These are phyloP conservation scores for Phylloscopus collybita DNA, from an alignment of 2,797 vertebrate genomes.

Conservation along the genomic window DNA sequence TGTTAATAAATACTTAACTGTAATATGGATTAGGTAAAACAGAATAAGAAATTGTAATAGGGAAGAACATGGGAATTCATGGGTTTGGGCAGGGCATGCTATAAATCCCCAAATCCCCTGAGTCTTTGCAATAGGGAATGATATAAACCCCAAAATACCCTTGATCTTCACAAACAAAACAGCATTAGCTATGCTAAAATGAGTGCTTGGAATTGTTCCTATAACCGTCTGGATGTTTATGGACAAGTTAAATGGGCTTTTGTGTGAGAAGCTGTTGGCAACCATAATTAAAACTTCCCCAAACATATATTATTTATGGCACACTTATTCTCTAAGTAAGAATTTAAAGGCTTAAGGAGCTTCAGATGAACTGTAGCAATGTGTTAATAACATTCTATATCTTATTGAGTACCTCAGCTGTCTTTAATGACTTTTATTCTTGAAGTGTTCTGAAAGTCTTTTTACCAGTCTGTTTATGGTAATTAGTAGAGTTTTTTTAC, in stretches of 20 bases:
- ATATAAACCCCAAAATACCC: neutral
- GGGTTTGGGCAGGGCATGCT: neutral
- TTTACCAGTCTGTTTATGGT: slow-evolving; percentile 1
- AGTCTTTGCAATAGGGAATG: slow-evolving; percentile 16
- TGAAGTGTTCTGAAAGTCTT: slow-evolving; percentile 36
- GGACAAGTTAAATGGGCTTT: slow-evolving; percentile 3
- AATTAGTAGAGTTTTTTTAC: slow-evolving; percentile 8
- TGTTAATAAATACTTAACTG: slow-evolving; percentile 55
- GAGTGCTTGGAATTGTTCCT: neutral
- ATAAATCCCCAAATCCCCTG: neutral
- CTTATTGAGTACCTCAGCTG: slow-evolving; percentile 33
- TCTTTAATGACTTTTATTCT: slow-evolving; percentile 20
- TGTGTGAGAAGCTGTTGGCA: slow-evolving; percentile 15
- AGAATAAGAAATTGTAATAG: slow-evolving; percentile 1
- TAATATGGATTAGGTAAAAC: slow-evolving; percentile 28
- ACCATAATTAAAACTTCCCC: slow-evolving; percentile 40
- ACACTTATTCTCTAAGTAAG: slow-evolving; percentile 20
- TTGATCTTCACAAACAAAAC: neutral
- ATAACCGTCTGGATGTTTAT: neutral
- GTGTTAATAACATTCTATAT: slow-evolving; percentile 27
- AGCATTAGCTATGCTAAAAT: neutral
- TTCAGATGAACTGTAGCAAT: slow-evolving; percentile 26
- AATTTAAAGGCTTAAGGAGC: slow-evolving; percentile 52
- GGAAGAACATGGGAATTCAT: neutral
- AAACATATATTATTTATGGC: slow-evolving; percentile 10